Conservation (phyloP, 2,888 invertebrate genomes). For the Folsomia manolachei region DNA sequence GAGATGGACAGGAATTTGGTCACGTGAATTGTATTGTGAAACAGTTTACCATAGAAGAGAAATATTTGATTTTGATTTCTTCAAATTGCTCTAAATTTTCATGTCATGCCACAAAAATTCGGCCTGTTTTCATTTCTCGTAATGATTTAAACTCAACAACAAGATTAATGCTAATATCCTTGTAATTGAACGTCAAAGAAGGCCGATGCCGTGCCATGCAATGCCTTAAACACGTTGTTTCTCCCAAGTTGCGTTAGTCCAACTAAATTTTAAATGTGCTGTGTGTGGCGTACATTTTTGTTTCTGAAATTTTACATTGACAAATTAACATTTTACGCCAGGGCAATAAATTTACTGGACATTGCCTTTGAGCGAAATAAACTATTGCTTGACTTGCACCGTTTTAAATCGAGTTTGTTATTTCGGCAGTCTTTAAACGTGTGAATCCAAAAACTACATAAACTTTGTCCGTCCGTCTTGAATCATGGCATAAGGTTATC, state of each 20-base stretch:
- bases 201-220: neutral
- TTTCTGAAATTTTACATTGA: neutral
- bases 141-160: neutral
- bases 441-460: too few species aligned
- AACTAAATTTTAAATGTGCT: neutral
- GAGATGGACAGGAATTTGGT: neutral
- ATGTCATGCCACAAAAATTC: neutral
- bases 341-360: conserved; percentile 4
- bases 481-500: too few species aligned
- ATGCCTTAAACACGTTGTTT: too few species aligned
- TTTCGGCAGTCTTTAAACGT: too few species aligned
- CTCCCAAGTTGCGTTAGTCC: neutral
- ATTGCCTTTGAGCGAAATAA: conserved; percentile 4
- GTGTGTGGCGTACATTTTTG: neutral
- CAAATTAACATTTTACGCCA: conserved; percentile 5
- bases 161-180: neutral
- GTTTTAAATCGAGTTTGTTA: too few species aligned
- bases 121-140: neutral
- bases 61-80: neutral
- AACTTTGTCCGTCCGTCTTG: too few species aligned
- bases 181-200: conserved; percentile 7
- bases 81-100: neutral
- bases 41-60: neutral
- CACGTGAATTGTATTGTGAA: neutral
- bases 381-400: too few species aligned